Evolutionary conservation across 2,888 invertebrate species (phyloP).

Genomic region (Cylindroiulus punctatus): DNA sequence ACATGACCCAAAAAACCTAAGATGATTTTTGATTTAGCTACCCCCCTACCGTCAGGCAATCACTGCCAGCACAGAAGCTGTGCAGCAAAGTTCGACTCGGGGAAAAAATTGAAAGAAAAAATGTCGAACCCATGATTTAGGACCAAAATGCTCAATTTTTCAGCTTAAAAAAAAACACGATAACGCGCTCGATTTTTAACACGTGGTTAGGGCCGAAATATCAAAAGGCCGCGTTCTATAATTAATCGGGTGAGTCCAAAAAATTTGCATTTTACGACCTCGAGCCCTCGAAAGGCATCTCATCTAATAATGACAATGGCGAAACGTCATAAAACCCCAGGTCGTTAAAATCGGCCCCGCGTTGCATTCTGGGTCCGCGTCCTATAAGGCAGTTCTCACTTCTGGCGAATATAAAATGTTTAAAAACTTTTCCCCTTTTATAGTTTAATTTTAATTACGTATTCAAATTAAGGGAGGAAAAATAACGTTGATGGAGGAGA

Average conservation of each 20-base stretch:
- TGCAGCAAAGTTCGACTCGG: too few species aligned
- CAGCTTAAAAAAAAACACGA: background rate
- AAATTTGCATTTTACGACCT: conserved; percentile 38
- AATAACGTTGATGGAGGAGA: background rate
- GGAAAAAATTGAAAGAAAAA: too few species aligned
- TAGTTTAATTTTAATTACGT: conserved; percentile 45
- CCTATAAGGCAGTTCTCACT: conserved; percentile 19
- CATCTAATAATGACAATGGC: conserved; percentile 40
- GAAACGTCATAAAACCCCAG: conserved; percentile 37
- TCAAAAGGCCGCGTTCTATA: background rate
- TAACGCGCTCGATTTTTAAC: background rate
- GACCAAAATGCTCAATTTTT: too few species aligned
- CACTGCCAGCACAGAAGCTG: too few species aligned
- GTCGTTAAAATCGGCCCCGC: conserved; percentile 37
- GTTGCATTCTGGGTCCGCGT: conserved; percentile 2
- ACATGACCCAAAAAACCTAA: too few species aligned
- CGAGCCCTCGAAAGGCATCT: conserved; percentile 33
- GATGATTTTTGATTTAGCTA: too few species aligned
- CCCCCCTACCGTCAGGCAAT: too few species aligned
- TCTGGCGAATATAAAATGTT: conserved; percentile 34
- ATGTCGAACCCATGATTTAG: too few species aligned
- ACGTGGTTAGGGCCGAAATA: conserved; percentile 29
- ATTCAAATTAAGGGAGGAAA: conserved; percentile 39
- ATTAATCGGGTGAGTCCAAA: conserved; percentile 35
- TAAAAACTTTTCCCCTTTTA: conserved; percentile 45